phyloP scores from a whole-genome alignment of 2,113 vertebrate species.

The Eidolon helvum region DNA sequence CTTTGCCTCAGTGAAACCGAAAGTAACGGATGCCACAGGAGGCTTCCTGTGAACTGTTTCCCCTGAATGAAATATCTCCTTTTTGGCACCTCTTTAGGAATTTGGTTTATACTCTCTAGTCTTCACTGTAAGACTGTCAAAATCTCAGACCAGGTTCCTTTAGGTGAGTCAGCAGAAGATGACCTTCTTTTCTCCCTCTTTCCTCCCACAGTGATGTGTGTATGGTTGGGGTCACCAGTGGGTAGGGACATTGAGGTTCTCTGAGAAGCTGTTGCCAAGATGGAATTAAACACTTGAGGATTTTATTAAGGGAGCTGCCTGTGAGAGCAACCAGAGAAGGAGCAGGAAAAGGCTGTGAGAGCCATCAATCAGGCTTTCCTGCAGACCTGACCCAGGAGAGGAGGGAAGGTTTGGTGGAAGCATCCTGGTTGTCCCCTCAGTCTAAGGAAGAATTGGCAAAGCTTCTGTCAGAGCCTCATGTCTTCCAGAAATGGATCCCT shows the following conservation, averaged over 20 bases:
- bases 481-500: background rate
- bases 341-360: background rate
- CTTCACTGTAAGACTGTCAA: background rate
- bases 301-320: no score
- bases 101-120: background rate
- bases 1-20: background rate
- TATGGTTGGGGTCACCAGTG: background rate
- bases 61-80: background rate
- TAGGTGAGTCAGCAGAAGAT: background rate
- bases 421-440: fast-evolving
- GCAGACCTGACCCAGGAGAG: background rate
- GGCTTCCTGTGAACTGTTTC: background rate
- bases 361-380: background rate
- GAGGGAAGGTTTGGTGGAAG: background rate
- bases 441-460: background rate
- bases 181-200: background rate
- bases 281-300: background rate
- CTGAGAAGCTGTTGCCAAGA: no score
- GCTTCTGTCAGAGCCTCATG: background rate
- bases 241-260: background rate
- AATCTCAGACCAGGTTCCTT: background rate
- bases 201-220: no score
- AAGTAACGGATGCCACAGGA: background rate
- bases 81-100: background rate
- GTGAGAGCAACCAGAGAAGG: background rate